phyloP scores from a whole-genome alignment of 2,113 vertebrate genomes.

The Halcyon malimbica region DNA sequence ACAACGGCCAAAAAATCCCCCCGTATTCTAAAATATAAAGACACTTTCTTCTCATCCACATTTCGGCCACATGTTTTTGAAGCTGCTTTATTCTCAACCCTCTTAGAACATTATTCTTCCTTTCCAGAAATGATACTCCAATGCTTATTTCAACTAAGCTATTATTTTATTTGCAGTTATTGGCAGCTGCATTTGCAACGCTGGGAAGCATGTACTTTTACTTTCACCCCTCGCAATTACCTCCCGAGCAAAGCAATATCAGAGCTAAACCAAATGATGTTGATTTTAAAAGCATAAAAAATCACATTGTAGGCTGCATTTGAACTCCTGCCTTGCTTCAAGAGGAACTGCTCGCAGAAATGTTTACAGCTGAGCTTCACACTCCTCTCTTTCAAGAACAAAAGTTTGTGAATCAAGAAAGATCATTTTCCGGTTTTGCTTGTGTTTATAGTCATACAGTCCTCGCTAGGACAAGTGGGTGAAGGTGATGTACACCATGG shows the following conservation, averaged over 20 bases:
- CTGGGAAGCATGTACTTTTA: background rate
- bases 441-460: background rate
- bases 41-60: constrained; percentile 22
- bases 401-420: constrained; percentile 4
- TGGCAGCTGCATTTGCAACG: background rate
- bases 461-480: accelerated
- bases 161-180: background rate
- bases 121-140: background rate
- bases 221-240: background rate
- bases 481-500: background rate
- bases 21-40: constrained; percentile 34
- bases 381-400: background rate
- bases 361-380: background rate
- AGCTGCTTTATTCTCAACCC: background rate
- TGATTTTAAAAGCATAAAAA: constrained; percentile 25
- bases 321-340: background rate
- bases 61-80: background rate
- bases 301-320: background rate
- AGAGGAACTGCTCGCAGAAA: background rate
- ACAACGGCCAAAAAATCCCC: constrained; percentile 7
- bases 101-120: background rate
- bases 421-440: background rate
- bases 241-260: background rate
- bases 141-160: background rate
- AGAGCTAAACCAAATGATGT: constrained; percentile 19